Evolutionary conservation across 2,113 vertebrate species (phyloP).

Genomic region (Alexandromys fortis): DNA sequence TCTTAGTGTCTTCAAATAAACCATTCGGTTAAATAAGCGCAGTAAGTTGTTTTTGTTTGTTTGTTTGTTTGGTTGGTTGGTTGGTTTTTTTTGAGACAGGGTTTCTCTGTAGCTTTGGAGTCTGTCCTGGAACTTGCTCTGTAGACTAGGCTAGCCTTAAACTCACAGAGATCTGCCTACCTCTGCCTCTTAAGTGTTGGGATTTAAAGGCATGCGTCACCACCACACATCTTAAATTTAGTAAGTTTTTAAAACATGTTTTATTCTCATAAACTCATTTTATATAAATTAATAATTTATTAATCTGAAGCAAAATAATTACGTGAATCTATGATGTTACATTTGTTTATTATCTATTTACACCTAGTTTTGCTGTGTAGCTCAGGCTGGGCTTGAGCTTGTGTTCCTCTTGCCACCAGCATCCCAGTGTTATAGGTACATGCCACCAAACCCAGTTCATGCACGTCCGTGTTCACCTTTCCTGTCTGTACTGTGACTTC

Average conservation of each 20-base stretch:
- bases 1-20: slow-evolving; percentile 23
- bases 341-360: not conserved
- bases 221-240: not conserved
- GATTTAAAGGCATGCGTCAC: too few species aligned
- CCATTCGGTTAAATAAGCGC: slow-evolving; percentile 33
- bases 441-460: not conserved
- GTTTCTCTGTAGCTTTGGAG: too few species aligned
- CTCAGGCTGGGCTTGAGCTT: too few species aligned
- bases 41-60: not conserved
- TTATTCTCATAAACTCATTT: slow-evolving; percentile 5
- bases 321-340: not conserved
- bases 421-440: too few species aligned
- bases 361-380: not conserved
- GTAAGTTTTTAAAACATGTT: slow-evolving; percentile 32
- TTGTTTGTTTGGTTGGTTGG: too few species aligned
- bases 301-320: slow-evolving; percentile 19
- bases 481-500: not conserved
- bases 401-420: too few species aligned
- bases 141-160: too few species aligned
- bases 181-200: too few species aligned
- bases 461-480: too few species aligned
- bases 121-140: too few species aligned
- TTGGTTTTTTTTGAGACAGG: too few species aligned
- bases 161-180: too few species aligned
- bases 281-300: not conserved